These are phyloP conservation scores for Nyctalus aviator DNA, from an alignment of 2,797 vertebrate species.

Conservation along the genomic window DNA sequence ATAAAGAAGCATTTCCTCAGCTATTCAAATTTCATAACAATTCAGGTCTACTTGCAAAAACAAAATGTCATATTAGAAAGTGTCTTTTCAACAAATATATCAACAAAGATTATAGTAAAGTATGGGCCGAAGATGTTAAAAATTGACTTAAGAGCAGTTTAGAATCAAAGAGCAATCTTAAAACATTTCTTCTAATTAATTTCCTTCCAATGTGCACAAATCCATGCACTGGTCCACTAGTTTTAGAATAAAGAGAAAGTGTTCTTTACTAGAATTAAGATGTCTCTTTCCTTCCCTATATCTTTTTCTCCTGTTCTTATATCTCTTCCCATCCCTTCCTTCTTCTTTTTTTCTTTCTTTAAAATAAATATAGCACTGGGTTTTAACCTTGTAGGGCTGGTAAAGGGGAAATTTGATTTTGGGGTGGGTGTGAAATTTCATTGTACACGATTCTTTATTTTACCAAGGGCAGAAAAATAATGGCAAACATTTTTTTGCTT, in stretches of 20 bases:
- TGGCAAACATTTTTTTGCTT: background rate
- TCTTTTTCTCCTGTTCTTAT: background rate
- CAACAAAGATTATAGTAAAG: conserved; percentile 53
- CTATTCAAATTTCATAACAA: conserved; percentile 54
- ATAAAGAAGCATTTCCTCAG: background rate
- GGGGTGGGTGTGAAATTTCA: background rate
- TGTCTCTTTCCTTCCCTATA: background rate
- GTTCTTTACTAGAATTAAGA: background rate
- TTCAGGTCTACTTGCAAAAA: conserved; percentile 67
- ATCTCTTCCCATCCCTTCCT: background rate
- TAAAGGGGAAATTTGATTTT: background rate
- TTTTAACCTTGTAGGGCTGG: background rate
- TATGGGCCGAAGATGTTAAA: conserved; percentile 15
- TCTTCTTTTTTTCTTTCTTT: background rate
- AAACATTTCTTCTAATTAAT: too few relatives aligned
- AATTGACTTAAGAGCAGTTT: conserved; percentile 72
- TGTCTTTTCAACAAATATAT: conserved; percentile 72
- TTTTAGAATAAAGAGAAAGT: conserved; percentile 33
- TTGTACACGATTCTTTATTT: background rate
- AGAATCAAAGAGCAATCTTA: background rate
- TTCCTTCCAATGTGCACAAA: background rate
- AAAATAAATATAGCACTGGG: background rate
- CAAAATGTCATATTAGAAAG: conserved; percentile 71
- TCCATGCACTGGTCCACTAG: too few relatives aligned
- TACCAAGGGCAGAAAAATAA: background rate